Evolutionary conservation across 2,113 vertebrate genomes (phyloP).

Genomic region (Clarias batrachus): DNA sequence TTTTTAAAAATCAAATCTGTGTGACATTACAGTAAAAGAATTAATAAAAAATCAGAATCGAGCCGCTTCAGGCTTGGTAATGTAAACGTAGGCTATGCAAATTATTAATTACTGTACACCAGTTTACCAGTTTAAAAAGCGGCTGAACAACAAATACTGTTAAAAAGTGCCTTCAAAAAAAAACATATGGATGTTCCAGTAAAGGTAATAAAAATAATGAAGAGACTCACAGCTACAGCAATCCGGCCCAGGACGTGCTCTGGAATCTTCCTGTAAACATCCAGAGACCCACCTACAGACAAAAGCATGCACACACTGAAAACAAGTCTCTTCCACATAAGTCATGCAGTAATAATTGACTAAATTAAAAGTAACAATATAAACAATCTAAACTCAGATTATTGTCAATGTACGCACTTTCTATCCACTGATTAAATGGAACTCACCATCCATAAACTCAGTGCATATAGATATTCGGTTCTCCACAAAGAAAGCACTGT

Average conservation of each 20-base stretch:
- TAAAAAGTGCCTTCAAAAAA: neutral
- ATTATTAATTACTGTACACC: neutral
- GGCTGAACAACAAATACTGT: conserved; percentile 29
- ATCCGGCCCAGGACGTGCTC: conserved; percentile 94
- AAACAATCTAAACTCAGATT: neutral
- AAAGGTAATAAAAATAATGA: neutral
- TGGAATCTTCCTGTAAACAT: conserved; percentile 92
- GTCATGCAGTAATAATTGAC: neutral
- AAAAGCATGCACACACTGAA: conserved; percentile 21
- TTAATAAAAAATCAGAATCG: no score
- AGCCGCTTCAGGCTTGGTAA: no score
- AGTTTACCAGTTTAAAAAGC: conserved; percentile 61
- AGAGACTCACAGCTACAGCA: conserved; percentile 87
- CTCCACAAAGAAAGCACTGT: conserved; percentile 98
- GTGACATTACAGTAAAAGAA: no score
- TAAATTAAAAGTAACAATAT: conserved; percentile 3
- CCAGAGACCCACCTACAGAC: conserved; percentile 89
- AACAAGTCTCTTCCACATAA: neutral
- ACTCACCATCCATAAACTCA: conserved; percentile 99
- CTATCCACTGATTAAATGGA: neutral
- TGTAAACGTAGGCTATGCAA: neutral
- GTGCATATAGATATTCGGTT: conserved; percentile 98
- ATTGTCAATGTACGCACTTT: neutral
- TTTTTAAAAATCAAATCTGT: no score
- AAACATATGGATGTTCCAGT: neutral